phyloP scores from a whole-genome alignment of 2,113 vertebrate genomes.

The Oryctolagus cuniculus region mOryCun1.1 NC_091441.1:100235501-100236000 shows the following conservation, averaged over 20 bases:
- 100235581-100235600: not conserved
- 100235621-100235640: not conserved
- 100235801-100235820: not conserved
- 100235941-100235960: not conserved
- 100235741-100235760: not conserved
- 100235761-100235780: not conserved
- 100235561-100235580: not conserved
- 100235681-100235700: not conserved
- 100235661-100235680: not conserved
- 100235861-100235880: not conserved
- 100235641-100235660: not conserved
- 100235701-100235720: not conserved
- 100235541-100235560: not conserved
- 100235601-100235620: not conserved
- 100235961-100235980: constrained; percentile 26
- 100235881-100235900: not conserved
- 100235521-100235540: not conserved
- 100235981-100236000: not conserved
- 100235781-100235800: not conserved
- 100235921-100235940: not conserved
- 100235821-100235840: not conserved
- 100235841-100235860: not conserved
- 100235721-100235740: not conserved
- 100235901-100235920: constrained; percentile 6
- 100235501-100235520: constrained; percentile 31